phyloP scores from a whole-genome alignment of 2,113 vertebrate genomes.

The Gorsachius goisagi region DNA sequence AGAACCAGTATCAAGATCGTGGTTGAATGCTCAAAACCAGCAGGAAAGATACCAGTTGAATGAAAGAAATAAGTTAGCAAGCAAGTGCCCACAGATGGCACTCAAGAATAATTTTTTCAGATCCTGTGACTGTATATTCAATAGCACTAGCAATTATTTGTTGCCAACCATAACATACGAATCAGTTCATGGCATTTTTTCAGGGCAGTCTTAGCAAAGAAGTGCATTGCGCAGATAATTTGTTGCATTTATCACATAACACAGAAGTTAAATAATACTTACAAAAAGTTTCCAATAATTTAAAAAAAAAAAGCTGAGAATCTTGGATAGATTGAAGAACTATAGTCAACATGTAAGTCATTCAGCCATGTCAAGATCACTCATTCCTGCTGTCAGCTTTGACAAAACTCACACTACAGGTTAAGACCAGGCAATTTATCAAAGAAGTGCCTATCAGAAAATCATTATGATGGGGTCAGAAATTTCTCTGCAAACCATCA shows the following conservation, averaged over 20 bases:
- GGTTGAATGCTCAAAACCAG: background rate
- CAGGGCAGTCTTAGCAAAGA: background rate
- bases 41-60: background rate
- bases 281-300: background rate
- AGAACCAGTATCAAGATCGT: background rate
- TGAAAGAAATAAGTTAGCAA: background rate
- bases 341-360: background rate
- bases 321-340: background rate
- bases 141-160: background rate
- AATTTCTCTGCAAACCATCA: conserved; percentile 4
- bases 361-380: background rate
- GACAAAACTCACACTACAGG: background rate
- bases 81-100: background rate
- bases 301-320: background rate
- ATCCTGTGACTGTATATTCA: background rate
- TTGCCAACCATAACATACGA: fast-evolving
- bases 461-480: background rate
- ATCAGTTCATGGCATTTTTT: background rate
- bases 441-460: background rate
- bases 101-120: background rate
- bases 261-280: background rate
- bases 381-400: background rate
- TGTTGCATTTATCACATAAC: background rate
- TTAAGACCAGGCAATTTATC: conserved; percentile 19
- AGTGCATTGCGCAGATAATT: background rate